These are phyloP conservation scores for Rhinichthys klamathensis DNA, from an alignment of 2,113 vertebrate species.

Conservation along the genomic window DNA sequence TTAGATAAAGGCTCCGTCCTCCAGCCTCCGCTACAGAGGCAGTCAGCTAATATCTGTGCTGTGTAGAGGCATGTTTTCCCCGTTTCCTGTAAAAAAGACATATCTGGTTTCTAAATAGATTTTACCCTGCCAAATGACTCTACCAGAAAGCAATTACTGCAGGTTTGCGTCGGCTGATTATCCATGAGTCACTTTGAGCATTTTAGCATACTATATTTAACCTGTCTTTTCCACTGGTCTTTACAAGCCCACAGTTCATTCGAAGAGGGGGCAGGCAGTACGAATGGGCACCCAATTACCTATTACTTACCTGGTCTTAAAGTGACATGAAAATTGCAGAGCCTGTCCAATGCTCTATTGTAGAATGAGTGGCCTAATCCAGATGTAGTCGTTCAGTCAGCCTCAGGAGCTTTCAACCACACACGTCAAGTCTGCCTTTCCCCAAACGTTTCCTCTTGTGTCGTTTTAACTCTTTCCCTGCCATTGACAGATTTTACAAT, in stretches of 20 bases:
- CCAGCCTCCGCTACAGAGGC: constrained; percentile 6
- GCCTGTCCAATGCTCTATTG: constrained; percentile 7
- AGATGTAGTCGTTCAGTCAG: neutral
- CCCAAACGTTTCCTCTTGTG: neutral
- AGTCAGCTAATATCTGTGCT: constrained; percentile 30
- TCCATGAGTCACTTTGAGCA: constrained; percentile 39
- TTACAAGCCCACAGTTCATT: neutral
- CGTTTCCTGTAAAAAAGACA: constrained; percentile 20
- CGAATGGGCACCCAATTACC: constrained; percentile 47
- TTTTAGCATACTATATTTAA: constrained; percentile 31
- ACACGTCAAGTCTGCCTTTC: neutral
- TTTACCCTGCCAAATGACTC: constrained; percentile 27
- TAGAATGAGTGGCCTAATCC: neutral
- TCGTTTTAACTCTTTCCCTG: neutral
- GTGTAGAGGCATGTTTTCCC: constrained; percentile 16
- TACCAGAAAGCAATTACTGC: constrained; percentile 48
- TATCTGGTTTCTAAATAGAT: constrained; percentile 46
- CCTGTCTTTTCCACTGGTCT: constrained; percentile 9
- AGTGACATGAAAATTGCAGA: constrained; percentile 44
- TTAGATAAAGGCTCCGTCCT: constrained; percentile 13
- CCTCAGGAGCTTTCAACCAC: neutral
- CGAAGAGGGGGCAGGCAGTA: neutral
- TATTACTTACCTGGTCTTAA: constrained; percentile 44
- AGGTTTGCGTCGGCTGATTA: constrained; percentile 30
- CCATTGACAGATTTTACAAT: no score